Percentiles rank a stretch among this genome's conserved stretches.
Conservation (phyloP, 2,797 vertebrate species). For the Ammospiza maritima region DNA sequence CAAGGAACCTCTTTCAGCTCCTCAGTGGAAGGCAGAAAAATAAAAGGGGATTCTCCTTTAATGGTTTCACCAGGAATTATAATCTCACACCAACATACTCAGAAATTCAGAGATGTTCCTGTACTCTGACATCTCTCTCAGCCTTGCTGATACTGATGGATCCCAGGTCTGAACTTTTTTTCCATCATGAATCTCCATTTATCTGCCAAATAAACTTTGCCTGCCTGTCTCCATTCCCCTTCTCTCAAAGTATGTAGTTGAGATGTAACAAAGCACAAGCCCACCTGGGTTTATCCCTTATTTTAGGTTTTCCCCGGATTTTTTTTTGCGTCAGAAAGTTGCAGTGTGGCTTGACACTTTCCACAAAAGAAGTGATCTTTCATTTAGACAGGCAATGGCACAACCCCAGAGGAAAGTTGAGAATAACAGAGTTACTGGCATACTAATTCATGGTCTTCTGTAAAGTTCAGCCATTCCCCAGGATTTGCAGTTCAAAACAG, state of each 20-base stretch:
- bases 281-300: not conserved
- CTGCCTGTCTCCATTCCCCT: not conserved
- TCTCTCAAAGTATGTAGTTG: not conserved
- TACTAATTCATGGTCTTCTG: conserved; percentile 21
- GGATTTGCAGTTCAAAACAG: conserved; percentile 52
- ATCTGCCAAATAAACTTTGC: not conserved
- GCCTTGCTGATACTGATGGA: not conserved
- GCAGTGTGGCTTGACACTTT: not conserved
- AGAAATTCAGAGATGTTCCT: not conserved
- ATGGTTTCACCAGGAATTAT: not conserved
- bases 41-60: not conserved
- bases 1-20: not conserved
- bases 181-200: not conserved
- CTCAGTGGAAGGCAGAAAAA: not conserved
- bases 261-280: not conserved
- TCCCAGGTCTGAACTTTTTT: not conserved
- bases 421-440: conserved; percentile 16
- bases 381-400: not conserved
- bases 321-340: not conserved
- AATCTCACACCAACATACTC: not conserved
- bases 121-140: not conserved
- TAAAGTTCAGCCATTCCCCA: conserved; percentile 66
- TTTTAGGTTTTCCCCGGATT: not conserved
- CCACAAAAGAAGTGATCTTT: conserved; percentile 50
- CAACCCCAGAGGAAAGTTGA: conserved; percentile 17